phyloP scores from a whole-genome alignment of 1,140 invertebrate genomes.

The Harpegnathos saltator region DNA sequence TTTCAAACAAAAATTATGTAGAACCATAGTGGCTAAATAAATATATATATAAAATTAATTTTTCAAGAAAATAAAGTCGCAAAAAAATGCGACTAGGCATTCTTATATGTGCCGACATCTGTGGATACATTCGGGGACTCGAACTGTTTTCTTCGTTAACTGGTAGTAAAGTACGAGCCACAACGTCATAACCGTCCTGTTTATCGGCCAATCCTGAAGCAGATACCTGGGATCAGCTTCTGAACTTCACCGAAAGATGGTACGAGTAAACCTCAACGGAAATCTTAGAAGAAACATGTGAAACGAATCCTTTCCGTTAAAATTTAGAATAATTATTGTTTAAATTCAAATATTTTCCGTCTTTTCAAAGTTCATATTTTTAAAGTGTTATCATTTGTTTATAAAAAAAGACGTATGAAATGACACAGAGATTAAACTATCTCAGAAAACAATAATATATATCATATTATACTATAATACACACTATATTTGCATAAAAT shows the following conservation, averaged over 20 bases:
- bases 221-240: slow-evolving; percentile 76
- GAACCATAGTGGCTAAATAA: neutral
- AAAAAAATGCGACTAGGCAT: slow-evolving; percentile 29
- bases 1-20: neutral
- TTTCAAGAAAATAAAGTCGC: neutral
- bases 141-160: slow-evolving; percentile 74
- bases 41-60: slow-evolving; percentile 2
- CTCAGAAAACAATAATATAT: too few species aligned
- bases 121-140: slow-evolving; percentile 81
- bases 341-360: too few species aligned
- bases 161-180: slow-evolving; percentile 64
- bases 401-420: too few species aligned
- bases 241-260: slow-evolving; percentile 82
- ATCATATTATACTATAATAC: too few species aligned
- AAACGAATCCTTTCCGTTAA: too few species aligned
- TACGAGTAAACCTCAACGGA: slow-evolving; percentile 42
- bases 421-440: too few species aligned
- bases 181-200: slow-evolving; percentile 67
- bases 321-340: too few species aligned
- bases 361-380: too few species aligned
- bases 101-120: slow-evolving; percentile 84
- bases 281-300: neutral
- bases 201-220: slow-evolving; percentile 81
- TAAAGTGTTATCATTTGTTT: too few species aligned
- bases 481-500: too few species aligned